phyloP scores from a whole-genome alignment of 1,140 invertebrate species.

The Penaeus chinensis region DNA sequence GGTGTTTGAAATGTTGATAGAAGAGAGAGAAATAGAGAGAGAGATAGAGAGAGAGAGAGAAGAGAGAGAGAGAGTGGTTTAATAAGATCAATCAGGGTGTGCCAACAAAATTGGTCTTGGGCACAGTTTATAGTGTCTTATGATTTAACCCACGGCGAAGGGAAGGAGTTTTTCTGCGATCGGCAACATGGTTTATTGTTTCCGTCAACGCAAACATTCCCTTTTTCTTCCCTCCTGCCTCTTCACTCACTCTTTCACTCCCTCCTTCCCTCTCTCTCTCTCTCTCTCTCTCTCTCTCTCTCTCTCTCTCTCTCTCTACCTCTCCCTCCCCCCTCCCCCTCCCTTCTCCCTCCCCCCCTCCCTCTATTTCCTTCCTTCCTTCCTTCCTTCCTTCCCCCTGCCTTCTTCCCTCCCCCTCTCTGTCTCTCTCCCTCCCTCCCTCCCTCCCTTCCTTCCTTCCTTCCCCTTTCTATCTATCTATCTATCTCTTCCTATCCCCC shows the following conservation, averaged over 20 bases:
- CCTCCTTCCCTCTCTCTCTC: background rate
- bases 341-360: background rate
- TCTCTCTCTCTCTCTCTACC: background rate
- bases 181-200: no score
- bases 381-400: background rate
- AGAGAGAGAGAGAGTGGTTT: no score
- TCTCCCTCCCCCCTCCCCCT: background rate
- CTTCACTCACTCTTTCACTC: background rate
- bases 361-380: conserved; percentile 1
- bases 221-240: background rate
- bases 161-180: no score
- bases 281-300: background rate
- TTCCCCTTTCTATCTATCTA: background rate
- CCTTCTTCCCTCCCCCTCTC: background rate
- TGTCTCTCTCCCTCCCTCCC: conserved; percentile 1
- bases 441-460: background rate
- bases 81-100: no score
- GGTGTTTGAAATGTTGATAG: no score
- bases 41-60: no score
- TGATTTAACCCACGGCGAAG: no score
- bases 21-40: no score
- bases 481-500: background rate
- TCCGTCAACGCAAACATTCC: background rate
- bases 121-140: no score
- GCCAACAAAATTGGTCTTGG: no score